Base-by-base conservation (phyloP, 2,888 invertebrate genomes). In the Tryphoninae sp. region DNA sequence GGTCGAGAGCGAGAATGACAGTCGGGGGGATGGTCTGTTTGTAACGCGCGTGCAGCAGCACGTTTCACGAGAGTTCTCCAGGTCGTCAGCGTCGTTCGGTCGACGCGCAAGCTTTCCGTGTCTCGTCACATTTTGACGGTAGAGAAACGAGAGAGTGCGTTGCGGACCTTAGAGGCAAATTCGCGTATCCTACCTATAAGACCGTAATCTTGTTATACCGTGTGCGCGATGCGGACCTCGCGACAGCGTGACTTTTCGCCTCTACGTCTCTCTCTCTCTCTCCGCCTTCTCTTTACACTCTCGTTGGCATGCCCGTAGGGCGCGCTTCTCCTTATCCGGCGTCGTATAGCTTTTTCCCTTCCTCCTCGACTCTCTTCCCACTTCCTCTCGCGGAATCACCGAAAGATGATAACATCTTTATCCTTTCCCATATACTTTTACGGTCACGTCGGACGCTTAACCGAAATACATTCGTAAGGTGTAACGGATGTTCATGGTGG, bases 341-440 rank as follows among this genome's bases (percentile, higher is more conserved):
- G 61, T 49, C 53, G 51, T 69, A 77, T 53, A 33, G 9, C 16
- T 55, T 19, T 45, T 45, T 9, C 23, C 19, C 62, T 74, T 53
- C 26, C 40, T 26, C 40, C 53, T 53, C 58, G 45, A 16, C 51
- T n/a, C 13, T 51, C n/a, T 26, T 45, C 23, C 19, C 26, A 53
- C 74, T 26, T 74, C 33, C 58, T 9, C 19, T 75, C 69, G 19
- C 42, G 72, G 79, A 72, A 75, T 79, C 79, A 76, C 82, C 51
- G 72, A 33, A 33, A 33, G 79, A 85, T 85, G 89, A 90, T 90
- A 90, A 89, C 89, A 89, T 90, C 90, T 89, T 90, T 89, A 90
- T 89, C 87, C 88, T 88, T 89, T 87, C 88, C 87, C 89, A 87
- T 89, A 90, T 90, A 90, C 89, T 87, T 89, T 90, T 90, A 89